Conservation (phyloP, 1,140 invertebrate genomes). For the Whitmania pigra region DNA sequence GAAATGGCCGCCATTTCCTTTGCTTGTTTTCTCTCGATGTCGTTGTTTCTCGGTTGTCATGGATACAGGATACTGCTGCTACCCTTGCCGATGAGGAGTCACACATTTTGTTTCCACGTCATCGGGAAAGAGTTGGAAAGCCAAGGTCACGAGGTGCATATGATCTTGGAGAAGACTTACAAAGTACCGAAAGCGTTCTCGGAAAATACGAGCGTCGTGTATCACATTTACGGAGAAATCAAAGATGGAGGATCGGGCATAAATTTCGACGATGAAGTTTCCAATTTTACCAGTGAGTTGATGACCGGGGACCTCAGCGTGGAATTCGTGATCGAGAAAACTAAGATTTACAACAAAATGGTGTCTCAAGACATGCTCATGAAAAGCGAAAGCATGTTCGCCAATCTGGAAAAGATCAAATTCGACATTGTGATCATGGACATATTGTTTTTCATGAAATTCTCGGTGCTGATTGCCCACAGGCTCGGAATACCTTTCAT, state of each 20-base stretch:
- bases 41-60: neutral
- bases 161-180: neutral
- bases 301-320: neutral
- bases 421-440: constrained; percentile 19
- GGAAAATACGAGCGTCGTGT: neutral
- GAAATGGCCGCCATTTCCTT: too few species aligned
- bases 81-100: neutral
- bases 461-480: constrained; percentile 1
- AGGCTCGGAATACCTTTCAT: constrained; percentile 18
- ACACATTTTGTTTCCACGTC: constrained; percentile 1
- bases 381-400: neutral
- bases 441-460: neutral
- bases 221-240: neutral
- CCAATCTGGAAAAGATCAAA: constrained; percentile 3
- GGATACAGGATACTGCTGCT: constrained; percentile 11
- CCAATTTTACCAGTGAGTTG: neutral
- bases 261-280: neutral
- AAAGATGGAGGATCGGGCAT: neutral
- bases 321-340: neutral
- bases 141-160: constrained; percentile 18
- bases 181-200: neutral
- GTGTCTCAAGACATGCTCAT: neutral
- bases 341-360: neutral
- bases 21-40: too few species aligned
- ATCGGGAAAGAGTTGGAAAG: constrained; percentile 13